Evolutionary conservation across 2,888 invertebrate species (phyloP).

Genomic region (Nephrotoma guestfalica): DNA sequence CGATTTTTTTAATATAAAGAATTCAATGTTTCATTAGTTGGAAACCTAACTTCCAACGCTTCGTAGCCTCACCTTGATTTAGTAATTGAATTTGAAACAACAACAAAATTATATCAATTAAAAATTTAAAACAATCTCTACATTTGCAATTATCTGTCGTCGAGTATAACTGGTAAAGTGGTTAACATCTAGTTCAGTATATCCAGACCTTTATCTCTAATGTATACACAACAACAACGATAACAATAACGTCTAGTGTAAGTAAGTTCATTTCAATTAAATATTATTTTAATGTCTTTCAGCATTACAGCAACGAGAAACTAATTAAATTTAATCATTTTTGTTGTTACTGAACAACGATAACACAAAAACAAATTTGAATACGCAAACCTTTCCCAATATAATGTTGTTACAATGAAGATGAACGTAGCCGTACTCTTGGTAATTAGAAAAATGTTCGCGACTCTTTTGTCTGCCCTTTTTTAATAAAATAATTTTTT

Average conservation of each 20-base stretch:
- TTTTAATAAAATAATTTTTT: not conserved
- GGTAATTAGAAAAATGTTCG: not conserved
- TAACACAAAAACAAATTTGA: not conserved
- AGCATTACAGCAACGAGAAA: not conserved
- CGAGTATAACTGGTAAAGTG: not conserved
- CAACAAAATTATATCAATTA: not conserved
- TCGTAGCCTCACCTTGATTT: too few species aligned
- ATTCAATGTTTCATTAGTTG: too few species aligned
- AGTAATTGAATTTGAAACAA: not conserved
- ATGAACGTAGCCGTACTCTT: not conserved
- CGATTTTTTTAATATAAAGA: too few species aligned
- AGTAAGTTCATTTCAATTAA: not conserved
- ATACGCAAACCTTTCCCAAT: not conserved
- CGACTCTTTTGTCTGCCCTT: not conserved
- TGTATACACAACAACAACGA: not conserved
- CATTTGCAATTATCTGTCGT: not conserved
- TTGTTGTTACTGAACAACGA: not conserved
- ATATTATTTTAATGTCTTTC: not conserved
- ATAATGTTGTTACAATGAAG: not conserved
- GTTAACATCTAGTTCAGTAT: not conserved
- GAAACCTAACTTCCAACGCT: too few species aligned
- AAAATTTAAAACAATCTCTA: not conserved
- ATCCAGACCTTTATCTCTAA: not conserved
- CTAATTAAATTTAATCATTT: not conserved
- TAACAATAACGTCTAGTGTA: not conserved